Conservation (phyloP, 2,113 vertebrate species). For the Hippocampus comes region DNA sequence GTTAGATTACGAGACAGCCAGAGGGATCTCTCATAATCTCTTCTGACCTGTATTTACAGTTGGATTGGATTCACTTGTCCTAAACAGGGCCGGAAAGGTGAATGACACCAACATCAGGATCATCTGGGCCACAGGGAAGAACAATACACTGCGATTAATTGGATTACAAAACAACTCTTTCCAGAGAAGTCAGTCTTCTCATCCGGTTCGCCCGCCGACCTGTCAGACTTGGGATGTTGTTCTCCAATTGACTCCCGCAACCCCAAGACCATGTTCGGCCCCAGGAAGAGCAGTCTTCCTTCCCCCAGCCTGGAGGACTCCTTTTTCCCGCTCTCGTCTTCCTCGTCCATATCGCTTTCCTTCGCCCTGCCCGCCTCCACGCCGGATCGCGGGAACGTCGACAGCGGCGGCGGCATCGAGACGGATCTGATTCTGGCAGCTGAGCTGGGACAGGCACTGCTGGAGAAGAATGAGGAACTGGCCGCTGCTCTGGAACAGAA, state of each 20-base stretch:
- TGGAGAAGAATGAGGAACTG: conserved; percentile 77
- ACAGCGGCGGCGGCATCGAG: conserved; percentile 59
- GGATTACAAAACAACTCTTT: conserved; percentile 21
- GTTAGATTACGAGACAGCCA: conserved; percentile 52
- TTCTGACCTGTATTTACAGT: conserved; percentile 1
- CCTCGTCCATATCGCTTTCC: conserved; percentile 59
- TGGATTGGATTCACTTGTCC: background rate
- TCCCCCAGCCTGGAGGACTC: conserved; percentile 74
- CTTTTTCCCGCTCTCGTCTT: conserved; percentile 73
- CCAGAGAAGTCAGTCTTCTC: background rate
- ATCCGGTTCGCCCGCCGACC: background rate
- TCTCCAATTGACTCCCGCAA: conserved; percentile 3
- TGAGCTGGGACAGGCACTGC: conserved; percentile 74
- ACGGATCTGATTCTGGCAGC: conserved; percentile 76
- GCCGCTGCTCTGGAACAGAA: conserved; percentile 61
- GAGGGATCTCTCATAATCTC: conserved; percentile 3
- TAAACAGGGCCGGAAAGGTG: conserved; percentile 2
- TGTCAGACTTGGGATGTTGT: background rate
- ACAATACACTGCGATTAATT: background rate
- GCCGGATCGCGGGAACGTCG: conserved; percentile 32
- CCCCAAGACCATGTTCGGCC: conserved; percentile 56
- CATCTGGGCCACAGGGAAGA: background rate
- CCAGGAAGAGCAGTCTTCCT: conserved; percentile 63
- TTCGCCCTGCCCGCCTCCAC: conserved; percentile 39
- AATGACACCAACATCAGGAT: background rate